Evolutionary conservation across 2,888 invertebrate genomes (phyloP).

Genomic region (Mimachlamys varia): DNA sequence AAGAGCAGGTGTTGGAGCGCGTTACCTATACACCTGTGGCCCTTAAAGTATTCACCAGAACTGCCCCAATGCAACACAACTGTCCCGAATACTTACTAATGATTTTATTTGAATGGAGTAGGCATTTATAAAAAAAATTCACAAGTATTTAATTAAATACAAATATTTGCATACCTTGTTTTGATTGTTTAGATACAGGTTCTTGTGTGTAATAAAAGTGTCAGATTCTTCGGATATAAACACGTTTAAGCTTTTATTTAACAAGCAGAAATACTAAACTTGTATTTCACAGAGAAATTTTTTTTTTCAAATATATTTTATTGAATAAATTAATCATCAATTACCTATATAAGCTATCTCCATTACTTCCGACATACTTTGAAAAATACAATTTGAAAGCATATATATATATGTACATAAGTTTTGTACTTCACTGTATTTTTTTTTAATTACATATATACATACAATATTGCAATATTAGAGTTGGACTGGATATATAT

Average conservation of each 20-base stretch:
- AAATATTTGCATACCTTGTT: neutral
- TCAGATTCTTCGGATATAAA: neutral
- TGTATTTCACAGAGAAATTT: too few relatives aligned
- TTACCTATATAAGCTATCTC: too few relatives aligned
- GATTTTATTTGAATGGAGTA: neutral
- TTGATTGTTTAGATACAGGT: neutral
- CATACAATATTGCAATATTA: too few relatives aligned
- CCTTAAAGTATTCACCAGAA: neutral
- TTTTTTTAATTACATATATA: too few relatives aligned
- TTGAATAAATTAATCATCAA: too few relatives aligned
- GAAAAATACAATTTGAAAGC: too few relatives aligned
- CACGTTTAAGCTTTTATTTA: neutral
- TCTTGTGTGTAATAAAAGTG: neutral
- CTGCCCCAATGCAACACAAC: neutral
- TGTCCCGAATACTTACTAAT: neutral
- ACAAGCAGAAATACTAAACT: neutral
- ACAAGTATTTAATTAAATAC: too few relatives aligned
- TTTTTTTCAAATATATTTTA: too few relatives aligned
- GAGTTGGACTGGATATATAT: too few relatives aligned
- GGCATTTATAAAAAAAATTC: neutral
- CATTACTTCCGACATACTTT: too few relatives aligned
- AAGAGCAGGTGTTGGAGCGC: neutral
- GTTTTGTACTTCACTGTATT: too few relatives aligned
- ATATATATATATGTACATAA: too few relatives aligned
- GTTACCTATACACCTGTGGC: neutral